Base-by-base conservation (phyloP, 2,888 invertebrate genomes). In the Protonemura montana region DNA sequence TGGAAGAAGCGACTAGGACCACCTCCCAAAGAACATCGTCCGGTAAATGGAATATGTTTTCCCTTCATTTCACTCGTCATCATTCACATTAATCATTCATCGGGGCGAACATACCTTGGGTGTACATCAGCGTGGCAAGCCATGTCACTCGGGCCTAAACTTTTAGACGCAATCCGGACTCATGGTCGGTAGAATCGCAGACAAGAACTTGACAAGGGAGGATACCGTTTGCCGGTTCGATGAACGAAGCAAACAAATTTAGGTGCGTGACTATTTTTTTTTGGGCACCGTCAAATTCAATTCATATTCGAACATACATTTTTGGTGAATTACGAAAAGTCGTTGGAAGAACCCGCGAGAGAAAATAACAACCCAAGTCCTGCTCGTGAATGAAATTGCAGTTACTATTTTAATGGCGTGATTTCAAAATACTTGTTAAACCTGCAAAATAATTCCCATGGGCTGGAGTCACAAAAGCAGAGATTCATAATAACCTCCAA, bases 41-140 rank as follows among this genome's bases (percentile, higher is more conserved):
- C 16, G 21, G 16, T 21, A 59, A 59, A 59, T 59, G 59, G 59
- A 59, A 59, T 59, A 59, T 59, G 59, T 59, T 59, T 41, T 59
- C 59, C 59, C 59, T 59, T 21, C 59, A 21, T 13, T 59, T 59
- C 59, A 59, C 59, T 59, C 59, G 59, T 59, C 59, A 59, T 59
- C 59, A 59, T 59, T 59, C 59, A 59, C 59, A 59, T 59, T 59
- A 59, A 59, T 59, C 59, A 59, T 59, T 21, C 59, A 59, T 59
- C 59, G 59, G n/a, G 59, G 1, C 59, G 59, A 10, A 59, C 21
- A 21, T 59, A 59, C 59, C 59, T 35, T 35, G 35, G 59, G 59
- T 21, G 21, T 35, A 10, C 35, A 35, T n/a, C 35, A 59, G 59
- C 59, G 13, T 59, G 10, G 59, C 59, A 59, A 16, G 59, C 21